phyloP scores from a whole-genome alignment of 1,140 invertebrate species.

The Mya arenaria region DNA sequence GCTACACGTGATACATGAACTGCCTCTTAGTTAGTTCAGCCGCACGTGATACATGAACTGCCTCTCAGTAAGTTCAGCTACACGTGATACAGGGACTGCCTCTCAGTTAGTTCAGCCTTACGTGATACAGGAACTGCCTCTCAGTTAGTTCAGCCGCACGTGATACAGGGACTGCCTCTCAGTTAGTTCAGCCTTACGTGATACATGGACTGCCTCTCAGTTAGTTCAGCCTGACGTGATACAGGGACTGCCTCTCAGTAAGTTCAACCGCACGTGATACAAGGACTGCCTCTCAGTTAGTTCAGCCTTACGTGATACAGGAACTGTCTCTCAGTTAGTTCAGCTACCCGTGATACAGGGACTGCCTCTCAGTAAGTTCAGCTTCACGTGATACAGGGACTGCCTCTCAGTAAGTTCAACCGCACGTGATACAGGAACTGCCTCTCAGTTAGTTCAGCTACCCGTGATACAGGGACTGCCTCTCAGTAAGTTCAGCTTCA shows the following conservation, averaged over 20 bases:
- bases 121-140: not conserved
- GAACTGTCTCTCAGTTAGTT: not conserved
- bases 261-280: not conserved
- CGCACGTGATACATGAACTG: not conserved
- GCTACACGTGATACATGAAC: not conserved
- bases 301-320: not conserved
- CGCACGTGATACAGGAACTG: not conserved
- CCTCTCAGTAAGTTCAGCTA: not conserved
- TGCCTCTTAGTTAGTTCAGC: not conserved
- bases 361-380: not conserved
- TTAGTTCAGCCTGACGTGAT: not conserved
- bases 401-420: not conserved
- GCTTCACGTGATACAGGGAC: not conserved
- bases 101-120: no score
- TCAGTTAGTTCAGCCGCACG: not conserved
- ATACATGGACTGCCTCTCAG: not conserved
- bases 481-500: not conserved
- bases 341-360: not conserved
- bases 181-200: not conserved
- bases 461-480: not conserved
- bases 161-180: not conserved
- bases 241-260: no score
- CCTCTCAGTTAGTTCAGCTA: not conserved
- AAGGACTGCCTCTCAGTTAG: not conserved
- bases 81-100: no score